Conservation (phyloP, 1,140 invertebrate genomes). For the Ceratina australensis region DNA sequence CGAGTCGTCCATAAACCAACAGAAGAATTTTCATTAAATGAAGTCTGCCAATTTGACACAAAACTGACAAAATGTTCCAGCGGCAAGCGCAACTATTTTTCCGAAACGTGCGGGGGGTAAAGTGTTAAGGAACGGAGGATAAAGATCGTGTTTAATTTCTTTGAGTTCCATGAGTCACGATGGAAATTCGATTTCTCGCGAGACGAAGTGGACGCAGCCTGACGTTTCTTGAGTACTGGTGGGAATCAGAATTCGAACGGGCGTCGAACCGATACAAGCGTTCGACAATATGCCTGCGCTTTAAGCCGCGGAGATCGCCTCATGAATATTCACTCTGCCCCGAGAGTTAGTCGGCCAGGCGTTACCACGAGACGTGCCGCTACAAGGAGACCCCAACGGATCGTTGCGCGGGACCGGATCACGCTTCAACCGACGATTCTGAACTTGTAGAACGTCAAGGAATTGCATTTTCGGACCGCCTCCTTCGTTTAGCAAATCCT, state of each 20-base stretch:
- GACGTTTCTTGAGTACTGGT: neutral
- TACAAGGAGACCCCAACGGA: constrained; percentile 36
- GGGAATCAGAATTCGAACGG: neutral
- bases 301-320: constrained; percentile 64
- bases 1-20: too few relatives aligned
- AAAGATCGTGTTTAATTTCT: too few relatives aligned
- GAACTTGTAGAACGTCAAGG: neutral
- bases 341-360: constrained; percentile 54
- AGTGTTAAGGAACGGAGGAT: too few relatives aligned
- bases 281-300: constrained; percentile 53
- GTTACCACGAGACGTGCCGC: constrained; percentile 61
- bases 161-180: too few relatives aligned
- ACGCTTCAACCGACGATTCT: constrained; percentile 15
- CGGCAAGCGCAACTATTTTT: too few relatives aligned
- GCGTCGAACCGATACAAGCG: neutral
- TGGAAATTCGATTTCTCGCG: too few relatives aligned
- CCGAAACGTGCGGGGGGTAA: too few relatives aligned
- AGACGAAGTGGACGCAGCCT: too few relatives aligned
- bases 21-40: too few relatives aligned
- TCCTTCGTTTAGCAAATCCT: too few relatives aligned
- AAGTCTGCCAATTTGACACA: too few relatives aligned
- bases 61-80: too few relatives aligned
- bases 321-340: constrained; percentile 69
- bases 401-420: neutral
- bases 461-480: neutral